Percentiles rank a stretch among this genome's conserved stretches.
Evolutionary conservation across 2,113 vertebrate genomes (phyloP).

Genomic region (Pseudopodoces humilis): DNA sequence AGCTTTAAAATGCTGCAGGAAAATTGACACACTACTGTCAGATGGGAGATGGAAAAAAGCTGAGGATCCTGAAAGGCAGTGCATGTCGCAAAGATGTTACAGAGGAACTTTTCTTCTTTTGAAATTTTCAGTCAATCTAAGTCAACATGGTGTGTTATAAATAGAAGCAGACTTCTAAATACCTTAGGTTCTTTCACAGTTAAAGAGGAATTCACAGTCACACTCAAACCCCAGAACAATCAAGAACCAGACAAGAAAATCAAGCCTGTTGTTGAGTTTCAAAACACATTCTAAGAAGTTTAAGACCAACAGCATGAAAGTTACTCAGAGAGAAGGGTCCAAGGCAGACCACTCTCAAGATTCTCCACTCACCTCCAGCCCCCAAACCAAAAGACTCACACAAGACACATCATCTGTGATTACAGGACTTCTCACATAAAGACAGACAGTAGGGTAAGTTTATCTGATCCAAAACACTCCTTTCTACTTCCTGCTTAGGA

Average conservation of each 20-base stretch:
- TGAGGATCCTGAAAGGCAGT: not conserved
- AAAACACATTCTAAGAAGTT: not conserved
- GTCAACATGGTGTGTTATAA: not conserved
- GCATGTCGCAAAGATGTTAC: not conserved
- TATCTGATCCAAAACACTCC: not conserved
- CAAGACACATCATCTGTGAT: not conserved
- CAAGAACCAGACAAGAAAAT: not conserved
- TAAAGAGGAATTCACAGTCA: not conserved
- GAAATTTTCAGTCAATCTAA: not conserved
- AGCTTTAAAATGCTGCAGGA: not conserved
- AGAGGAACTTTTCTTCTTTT: not conserved
- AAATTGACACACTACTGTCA: rapidly evolving
- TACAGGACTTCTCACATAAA: not conserved
- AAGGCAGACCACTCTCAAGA: not conserved
- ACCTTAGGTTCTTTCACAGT: not conserved
- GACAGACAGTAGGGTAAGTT: not conserved
- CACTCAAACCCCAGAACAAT: not conserved
- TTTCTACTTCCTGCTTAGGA: not conserved
- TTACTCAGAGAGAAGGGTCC: not conserved
- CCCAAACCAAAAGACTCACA: not conserved
- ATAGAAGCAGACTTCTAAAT: not conserved
- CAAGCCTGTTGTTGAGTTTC: not conserved
- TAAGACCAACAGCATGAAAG: not conserved
- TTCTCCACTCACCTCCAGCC: not conserved
- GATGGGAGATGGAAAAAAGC: not conserved